Percentiles rank a stretch among this genome's conserved stretches.
Conservation (phyloP, 2,113 vertebrate species). For the Megaleporinus macrocephalus region DNA sequence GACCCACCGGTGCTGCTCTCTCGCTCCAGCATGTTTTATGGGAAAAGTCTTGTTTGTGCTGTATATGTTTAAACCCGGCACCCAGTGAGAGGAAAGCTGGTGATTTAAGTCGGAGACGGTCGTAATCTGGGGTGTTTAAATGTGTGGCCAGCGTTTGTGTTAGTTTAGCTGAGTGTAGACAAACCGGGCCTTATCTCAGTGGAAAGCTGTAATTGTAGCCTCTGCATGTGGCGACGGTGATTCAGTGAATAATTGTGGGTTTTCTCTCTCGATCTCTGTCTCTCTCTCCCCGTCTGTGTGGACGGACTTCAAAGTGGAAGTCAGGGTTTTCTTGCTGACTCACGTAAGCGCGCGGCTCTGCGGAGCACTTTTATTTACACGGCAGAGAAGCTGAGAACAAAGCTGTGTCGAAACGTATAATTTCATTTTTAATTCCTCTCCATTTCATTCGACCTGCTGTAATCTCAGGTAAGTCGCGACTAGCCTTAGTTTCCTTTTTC, state of each 20-base stretch:
- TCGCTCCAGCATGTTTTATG: no score
- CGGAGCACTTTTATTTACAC: not conserved
- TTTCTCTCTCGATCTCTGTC: not conserved
- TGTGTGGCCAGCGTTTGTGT: not conserved
- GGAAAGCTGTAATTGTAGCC: constrained; percentile 49
- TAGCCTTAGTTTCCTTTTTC: not conserved
- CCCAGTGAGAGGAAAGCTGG: not conserved
- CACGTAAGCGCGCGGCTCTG: not conserved
- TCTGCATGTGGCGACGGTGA: not conserved
- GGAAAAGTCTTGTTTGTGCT: not conserved
- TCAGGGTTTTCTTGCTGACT: not conserved
- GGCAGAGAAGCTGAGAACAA: no score
- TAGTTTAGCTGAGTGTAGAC: constrained; percentile 8
- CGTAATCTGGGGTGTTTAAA: no score
- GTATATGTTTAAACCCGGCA: not conserved
- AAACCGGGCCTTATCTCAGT: constrained; percentile 42
- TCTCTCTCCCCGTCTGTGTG: not conserved
- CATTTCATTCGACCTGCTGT: not conserved
- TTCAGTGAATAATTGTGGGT: constrained; percentile 16
- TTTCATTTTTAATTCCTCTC: not conserved
- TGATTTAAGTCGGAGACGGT: not conserved
- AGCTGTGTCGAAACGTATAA: not conserved
- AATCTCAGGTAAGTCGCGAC: not conserved
- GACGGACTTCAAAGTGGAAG: not conserved
- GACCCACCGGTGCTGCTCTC: no score